Evolutionary conservation across 2,888 invertebrate species (phyloP).

Genomic region (Orchestes rusci): DNA sequence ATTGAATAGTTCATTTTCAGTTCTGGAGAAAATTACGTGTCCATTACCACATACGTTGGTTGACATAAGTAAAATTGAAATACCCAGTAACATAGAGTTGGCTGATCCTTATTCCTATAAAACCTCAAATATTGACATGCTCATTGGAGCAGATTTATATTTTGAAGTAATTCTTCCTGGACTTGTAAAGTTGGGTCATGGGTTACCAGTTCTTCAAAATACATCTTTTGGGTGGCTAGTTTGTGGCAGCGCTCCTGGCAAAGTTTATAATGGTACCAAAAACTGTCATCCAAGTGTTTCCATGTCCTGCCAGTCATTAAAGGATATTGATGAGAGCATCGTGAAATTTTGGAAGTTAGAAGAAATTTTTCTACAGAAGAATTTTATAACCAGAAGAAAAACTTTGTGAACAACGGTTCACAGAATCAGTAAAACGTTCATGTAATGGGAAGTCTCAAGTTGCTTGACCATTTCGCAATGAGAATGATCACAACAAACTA

Average conservation of each 20-base stretch:
- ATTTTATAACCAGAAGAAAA: constrained; percentile 13
- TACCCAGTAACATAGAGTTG: constrained; percentile 10
- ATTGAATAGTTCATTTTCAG: constrained; percentile 5
- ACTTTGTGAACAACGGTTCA: constrained; percentile 8
- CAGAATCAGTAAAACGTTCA: constrained; percentile 3
- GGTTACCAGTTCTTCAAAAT: constrained; percentile 12
- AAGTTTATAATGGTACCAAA: not conserved
- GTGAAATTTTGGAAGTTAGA: constrained; percentile 18
- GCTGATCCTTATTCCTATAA: constrained; percentile 12
- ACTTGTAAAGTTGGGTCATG: constrained; percentile 9
- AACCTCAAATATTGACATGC: constrained; percentile 15
- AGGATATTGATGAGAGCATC: constrained; percentile 2
- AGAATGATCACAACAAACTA: constrained; percentile 3
- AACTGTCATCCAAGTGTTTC: not conserved
- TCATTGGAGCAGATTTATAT: constrained; percentile 16
- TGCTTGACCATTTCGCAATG: constrained; percentile 11
- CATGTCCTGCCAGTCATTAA: no score
- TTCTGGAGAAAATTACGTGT: constrained; percentile 15
- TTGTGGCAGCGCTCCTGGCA: constrained; percentile 9
- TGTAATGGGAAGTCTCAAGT: constrained; percentile 14
- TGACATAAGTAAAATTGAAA: constrained; percentile 5
- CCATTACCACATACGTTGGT: constrained; percentile 13
- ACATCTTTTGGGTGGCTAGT: constrained; percentile 17
- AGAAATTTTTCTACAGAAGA: constrained; percentile 8
- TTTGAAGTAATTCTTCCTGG: constrained; percentile 14